Evolutionary conservation across 2,113 vertebrate species (phyloP), one percentile per base, ranked within the genome.

Genomic region (Lanius collurio): DNA sequence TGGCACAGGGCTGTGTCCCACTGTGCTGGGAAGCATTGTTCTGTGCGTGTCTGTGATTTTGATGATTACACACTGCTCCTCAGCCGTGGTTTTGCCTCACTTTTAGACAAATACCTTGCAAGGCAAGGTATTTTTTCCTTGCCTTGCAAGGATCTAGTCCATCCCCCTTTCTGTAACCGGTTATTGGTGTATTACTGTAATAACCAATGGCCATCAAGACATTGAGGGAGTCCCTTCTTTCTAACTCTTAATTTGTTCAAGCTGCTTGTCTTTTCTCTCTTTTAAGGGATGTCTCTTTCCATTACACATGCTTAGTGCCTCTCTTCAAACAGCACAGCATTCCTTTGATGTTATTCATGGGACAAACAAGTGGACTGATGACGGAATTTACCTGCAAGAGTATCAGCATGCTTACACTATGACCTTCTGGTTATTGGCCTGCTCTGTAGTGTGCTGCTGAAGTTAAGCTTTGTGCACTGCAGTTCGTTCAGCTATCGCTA

Each of bases 331-430:
- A 93, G 53, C 20, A 17, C 42, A 82, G 57, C 67, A 46, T 96
- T 95, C 84, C 71, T 95, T 83, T 85, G 67, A 53, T 88, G 70
- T 67, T 95, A 41, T 90, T 89, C 71, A 77, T 70, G 68, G 75
- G 63, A 60, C 68, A 93, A 94, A 64, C 50, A 88, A 90, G 42
- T 86, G 87, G 87, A 91, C 59, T 87, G 26, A 85, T 86, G 75
- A 80, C 87, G n/a, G 85, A 90, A 90, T 67, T 91, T 62, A 95
- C 87, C 90, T 94, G 82, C 55, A 74, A 63, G 71, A 65, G 50
- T 44, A 46, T 56, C 74, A 60, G 41, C 42, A 15, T 39, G 50
- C 42, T 83, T 85, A n/a, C 6, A 9, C 15, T 20, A 3, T 86
- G 46, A 9, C 24, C 7, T 50, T 83, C 15, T 2, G 3, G 44